These are phyloP conservation scores for Littorina saxatilis DNA, from an alignment of 1,140 invertebrate species.

Conservation along the genomic window DNA sequence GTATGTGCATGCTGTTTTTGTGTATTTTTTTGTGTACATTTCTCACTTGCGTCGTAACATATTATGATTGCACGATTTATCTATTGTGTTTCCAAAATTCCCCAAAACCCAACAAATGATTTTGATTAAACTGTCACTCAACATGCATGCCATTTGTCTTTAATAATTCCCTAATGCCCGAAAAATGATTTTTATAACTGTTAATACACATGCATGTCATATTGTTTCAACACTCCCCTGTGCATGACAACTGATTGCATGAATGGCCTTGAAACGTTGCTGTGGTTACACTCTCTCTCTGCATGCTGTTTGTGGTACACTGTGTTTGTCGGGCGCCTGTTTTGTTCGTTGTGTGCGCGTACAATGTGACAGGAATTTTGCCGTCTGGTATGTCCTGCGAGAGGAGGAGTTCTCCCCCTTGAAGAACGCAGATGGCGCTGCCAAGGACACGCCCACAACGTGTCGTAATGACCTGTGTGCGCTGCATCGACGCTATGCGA, in stretches of 20 bases:
- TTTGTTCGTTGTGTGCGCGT: constrained; percentile 64
- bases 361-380: constrained; percentile 83
- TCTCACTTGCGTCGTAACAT: too few species aligned
- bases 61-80: too few species aligned
- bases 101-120: too few species aligned
- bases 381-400: constrained; percentile 93
- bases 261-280: neutral
- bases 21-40: too few species aligned
- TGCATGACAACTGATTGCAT: neutral
- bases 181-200: too few species aligned
- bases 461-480: constrained; percentile 86
- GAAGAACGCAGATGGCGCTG: constrained; percentile 92
- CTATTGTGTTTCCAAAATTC: too few species aligned
- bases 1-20: too few species aligned
- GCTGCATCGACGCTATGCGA: constrained; percentile 89
- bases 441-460: constrained; percentile 94
- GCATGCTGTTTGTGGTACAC: constrained; percentile 1
- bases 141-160: too few species aligned
- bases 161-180: too few species aligned
- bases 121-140: too few species aligned
- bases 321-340: constrained; percentile 35
- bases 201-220: too few species aligned
- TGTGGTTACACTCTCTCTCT: neutral
- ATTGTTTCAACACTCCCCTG: too few species aligned
- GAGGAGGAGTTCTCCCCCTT: constrained; percentile 97